Base-by-base conservation (phyloP, 2,888 invertebrate genomes). In the Crossocerus cetratus region DNA sequence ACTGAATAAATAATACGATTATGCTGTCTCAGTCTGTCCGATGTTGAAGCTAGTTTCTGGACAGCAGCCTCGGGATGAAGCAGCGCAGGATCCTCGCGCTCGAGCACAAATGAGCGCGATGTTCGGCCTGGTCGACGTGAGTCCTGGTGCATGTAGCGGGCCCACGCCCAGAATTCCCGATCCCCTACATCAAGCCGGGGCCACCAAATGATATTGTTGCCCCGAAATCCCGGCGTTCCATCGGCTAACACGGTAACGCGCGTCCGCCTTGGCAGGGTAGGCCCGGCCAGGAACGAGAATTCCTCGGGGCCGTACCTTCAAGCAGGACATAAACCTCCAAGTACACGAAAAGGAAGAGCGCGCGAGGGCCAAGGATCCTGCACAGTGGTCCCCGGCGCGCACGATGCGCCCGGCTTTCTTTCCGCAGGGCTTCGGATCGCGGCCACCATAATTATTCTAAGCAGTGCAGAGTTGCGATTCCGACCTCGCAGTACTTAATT, bases 131-230 rank as follows among this genome's bases (percentile, higher is more conserved):
- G 79, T 75, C 76, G 77, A 81, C 83, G 84, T 71, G 82, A 86
- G 83, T 83, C 84, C 69, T 71, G 78, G 83, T 63, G 82, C 86
- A 85, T 87, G 86, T 87, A 74, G 80, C 77, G 75, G 72, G 80
- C 86, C 88, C 87, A 88, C 88, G 88, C 86, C 85, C 83, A 74
- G 82, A 82, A 86, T 86, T 82, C 84, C 68, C 83, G 81, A 84
- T 84, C 86, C 81, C 81, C 85, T 86, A 84, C 83, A 87, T 88
- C 86, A 86, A 81, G 81, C 78, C 63, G 65, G 53, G 65, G 68
- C 76, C 67, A 68, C 77, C 83, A 77, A 82, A 80, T 83, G 83
- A 83, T 83, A 84, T 85, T 84, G 84, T 84, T 83, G 81, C 74
- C 80, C 80, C 80, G 80, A 82, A 82, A 82, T 80, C 76, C 68